Conservation (phyloP, 2,113 vertebrate species). For the Anhinga rufa region DNA sequence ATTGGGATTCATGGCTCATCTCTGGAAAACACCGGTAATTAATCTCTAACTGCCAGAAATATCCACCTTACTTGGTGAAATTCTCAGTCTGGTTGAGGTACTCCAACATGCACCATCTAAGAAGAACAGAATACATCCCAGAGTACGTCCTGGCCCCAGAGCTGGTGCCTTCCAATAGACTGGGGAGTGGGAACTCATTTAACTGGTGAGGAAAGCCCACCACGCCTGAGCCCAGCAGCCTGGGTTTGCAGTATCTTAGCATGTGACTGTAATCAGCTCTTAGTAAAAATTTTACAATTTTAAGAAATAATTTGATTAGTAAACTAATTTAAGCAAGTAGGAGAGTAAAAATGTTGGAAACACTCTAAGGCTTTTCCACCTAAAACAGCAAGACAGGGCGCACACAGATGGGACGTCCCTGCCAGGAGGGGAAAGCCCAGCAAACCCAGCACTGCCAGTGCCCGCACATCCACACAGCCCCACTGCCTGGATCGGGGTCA, state of each 20-base stretch:
- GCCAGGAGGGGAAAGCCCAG: background rate
- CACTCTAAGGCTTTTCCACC: background rate
- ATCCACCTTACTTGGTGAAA: background rate
- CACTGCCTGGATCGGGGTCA: background rate
- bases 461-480: background rate
- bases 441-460: background rate
- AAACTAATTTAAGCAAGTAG: background rate
- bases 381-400: background rate
- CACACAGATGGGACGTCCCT: background rate
- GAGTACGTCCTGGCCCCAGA: background rate
- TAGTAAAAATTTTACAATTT: background rate
- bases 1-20: background rate
- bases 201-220: background rate
- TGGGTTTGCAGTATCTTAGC: background rate
- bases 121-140: background rate
- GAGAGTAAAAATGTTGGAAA: background rate
- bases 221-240: background rate
- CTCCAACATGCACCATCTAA: background rate
- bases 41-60: background rate
- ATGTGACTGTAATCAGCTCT: background rate
- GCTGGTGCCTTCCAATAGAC: background rate
- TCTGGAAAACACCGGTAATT: background rate
- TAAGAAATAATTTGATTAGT: background rate
- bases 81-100: background rate
- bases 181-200: background rate